Evolutionary conservation across 2,797 vertebrate genomes (phyloP), one percentile per base, ranked within the genome.

Genomic region (Argyrosomus regius): DNA sequence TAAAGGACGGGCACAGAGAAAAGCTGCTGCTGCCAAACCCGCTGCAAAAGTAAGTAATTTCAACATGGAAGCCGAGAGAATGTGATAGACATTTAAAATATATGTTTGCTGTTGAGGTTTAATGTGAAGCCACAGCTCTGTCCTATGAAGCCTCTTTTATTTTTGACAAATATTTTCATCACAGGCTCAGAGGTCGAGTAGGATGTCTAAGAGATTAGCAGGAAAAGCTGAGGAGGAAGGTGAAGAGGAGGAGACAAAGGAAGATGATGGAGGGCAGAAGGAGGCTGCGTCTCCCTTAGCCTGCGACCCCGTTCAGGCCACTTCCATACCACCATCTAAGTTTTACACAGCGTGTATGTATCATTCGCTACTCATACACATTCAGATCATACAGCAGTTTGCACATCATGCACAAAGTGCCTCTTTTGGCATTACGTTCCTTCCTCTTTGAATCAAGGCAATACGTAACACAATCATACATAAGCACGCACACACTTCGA

Each of bases 341-440:
- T 96, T 97, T 92, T 94, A 93, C 96, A 97, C 96, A 88, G 77
- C 90, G 97, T 97, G 98, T 99, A 99, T 95, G 98, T 99, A 98
- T 97, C 93, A 88, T 93, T 93, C 90, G 94, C 95, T 95, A 96
- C 94, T 93, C 92, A 65, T 79, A 89, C 91, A 93, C 90, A 81
- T 86, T 74, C 71, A 77, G 50, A 72, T 76, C 82, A 87, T 65
- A 78, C 80, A 70, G 43, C 72, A 78, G 68, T 78, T 74, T 26
- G 68, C 87, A 81, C 88, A 79, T 63, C n/a, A 58, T 26, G 60
- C 80, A 88, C 68, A 79, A 76, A 71, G 20, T 53, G 39, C 43
- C 46, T 70, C 53, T 62, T 26, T 41, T 20, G 22, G 52, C 73
- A 35, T 60, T 48, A 69, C 52, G 26, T 69, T 63, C 53, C 67